Evolutionary conservation across 1,140 invertebrate species (phyloP), one percentile per base, ranked within the genome.

Genomic region (Psilanteris sp.): DNA sequence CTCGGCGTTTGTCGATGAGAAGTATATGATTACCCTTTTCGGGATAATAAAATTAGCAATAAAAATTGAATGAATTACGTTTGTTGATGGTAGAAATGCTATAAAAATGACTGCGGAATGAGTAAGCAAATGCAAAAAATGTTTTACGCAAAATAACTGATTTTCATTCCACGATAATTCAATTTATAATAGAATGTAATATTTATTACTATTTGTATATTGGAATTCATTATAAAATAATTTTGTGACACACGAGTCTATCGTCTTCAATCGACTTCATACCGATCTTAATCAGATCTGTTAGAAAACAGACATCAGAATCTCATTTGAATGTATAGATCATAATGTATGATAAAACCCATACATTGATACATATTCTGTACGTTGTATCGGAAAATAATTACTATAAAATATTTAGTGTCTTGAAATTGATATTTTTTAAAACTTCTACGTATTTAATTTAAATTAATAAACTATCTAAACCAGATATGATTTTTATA

Each of bases 211-310:
- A 71, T 71, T 61, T 61, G 61, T 71, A 61, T 54, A 46, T 61
- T 9, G 55, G 67, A 71, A 71, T 71, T 71, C 46, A 61, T 71
- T 71, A 61, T 71, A 61, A 61, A 71, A 71, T 71, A 61, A 71
- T 71, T 71, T 71, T 71, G 67, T 71, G 67, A 61, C 54, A 71
- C 24, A 43, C 46, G 67, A 37, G 67, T 71, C 46, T 71, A 71
- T 71, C 55, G 67, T 22, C 43, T 71, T 71, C 44, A 54, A 50
- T 70, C 43, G 54, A 50, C 66, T 50, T 20, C 66, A 70, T 70
- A 70, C 66, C 66, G 54, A 70, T 59, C 66, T 52, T 70, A 70
- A 70, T 70, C 66, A 20, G 44, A 70, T 70, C 66, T 59, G 66
- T 59, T 59, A 31, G 66, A 52, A 59, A 59, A 59, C 27, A 52